These are phyloP conservation scores for Heliothis subflexa DNA, from an alignment of 1,140 invertebrate genomes.

Conservation along the genomic window DNA sequence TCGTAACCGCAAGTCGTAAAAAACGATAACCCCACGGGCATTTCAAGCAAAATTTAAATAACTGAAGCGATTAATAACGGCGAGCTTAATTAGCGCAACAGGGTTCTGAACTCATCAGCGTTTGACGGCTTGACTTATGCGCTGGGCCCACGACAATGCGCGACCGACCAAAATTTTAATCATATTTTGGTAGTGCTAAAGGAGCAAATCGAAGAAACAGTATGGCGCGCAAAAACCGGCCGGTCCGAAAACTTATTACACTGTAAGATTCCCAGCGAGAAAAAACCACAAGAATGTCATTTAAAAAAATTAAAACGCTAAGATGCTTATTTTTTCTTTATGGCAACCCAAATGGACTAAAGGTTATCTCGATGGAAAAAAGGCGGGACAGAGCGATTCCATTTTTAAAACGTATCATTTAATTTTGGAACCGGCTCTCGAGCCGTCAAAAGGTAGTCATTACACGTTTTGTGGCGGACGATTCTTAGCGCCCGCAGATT, in stretches of 20 bases:
- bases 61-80: slow-evolving; percentile 78
- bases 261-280: slow-evolving; percentile 76
- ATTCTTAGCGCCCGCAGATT: slow-evolving; percentile 74
- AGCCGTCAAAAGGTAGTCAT: slow-evolving; percentile 85
- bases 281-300: slow-evolving; percentile 85
- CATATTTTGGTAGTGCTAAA: slow-evolving; percentile 67
- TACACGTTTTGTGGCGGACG: slow-evolving; percentile 79
- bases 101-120: slow-evolving; percentile 71
- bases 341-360: slow-evolving; percentile 82
- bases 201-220: slow-evolving; percentile 70
- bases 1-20: slow-evolving; percentile 74
- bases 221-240: slow-evolving; percentile 79
- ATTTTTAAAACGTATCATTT: slow-evolving; percentile 87
- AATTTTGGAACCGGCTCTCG: slow-evolving; percentile 85
- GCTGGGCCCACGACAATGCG: slow-evolving; percentile 61
- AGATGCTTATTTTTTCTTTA: slow-evolving; percentile 80
- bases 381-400: slow-evolving; percentile 85
- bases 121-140: slow-evolving; percentile 70
- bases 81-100: slow-evolving; percentile 74
- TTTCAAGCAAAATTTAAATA: slow-evolving; percentile 74
- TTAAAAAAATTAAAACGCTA: slow-evolving; percentile 85
- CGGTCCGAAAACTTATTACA: slow-evolving; percentile 76
- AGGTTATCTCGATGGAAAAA: slow-evolving; percentile 85
- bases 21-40: slow-evolving; percentile 68
- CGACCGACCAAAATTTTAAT: slow-evolving; percentile 54